Conservation (phyloP, 1,140 invertebrate genomes). For the Drosophila prosaltans region DNA sequence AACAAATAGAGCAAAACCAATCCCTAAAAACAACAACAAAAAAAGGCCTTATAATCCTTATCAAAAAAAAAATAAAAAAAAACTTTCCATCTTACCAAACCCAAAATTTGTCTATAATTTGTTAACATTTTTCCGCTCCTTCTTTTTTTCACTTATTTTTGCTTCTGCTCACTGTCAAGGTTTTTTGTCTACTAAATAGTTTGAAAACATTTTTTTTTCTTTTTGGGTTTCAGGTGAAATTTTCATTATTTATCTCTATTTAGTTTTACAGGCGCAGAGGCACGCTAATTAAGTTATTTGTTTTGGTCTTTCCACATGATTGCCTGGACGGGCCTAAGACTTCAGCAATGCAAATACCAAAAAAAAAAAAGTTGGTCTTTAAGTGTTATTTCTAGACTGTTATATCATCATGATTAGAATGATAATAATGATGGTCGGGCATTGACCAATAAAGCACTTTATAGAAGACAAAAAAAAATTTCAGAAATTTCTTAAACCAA, state of each 20-base stretch:
- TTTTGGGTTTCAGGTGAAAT: conserved; percentile 20
- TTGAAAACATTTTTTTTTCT: conserved; percentile 43
- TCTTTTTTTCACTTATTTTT: neutral
- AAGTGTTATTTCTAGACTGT: conserved; percentile 14
- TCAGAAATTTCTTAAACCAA: too few species aligned
- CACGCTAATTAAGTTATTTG: conserved; percentile 73
- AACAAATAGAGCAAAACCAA: conserved; percentile 32
- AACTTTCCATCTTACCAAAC: conserved; percentile 34
- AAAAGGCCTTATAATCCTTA: too few species aligned
- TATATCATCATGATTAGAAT: conserved; percentile 37
- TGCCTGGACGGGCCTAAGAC: conserved; percentile 7
- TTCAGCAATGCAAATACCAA: too few species aligned
- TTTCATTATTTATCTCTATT: conserved; percentile 34
- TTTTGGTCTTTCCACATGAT: conserved; percentile 68
- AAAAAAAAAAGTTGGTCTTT: neutral
- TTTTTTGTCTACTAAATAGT: conserved; percentile 47
- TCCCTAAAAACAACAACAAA: neutral
- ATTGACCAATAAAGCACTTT: conserved; percentile 17
- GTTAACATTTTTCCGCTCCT: conserved; percentile 26
- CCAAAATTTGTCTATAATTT: conserved; percentile 29
- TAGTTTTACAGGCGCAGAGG: conserved; percentile 23
- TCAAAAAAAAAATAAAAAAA: too few species aligned
- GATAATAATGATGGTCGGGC: conserved; percentile 18
- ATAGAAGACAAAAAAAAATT: too few species aligned
- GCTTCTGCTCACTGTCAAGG: conserved; percentile 64